phyloP scores from a whole-genome alignment of 2,888 invertebrate species.

The Leptinotarsa haldemani region DNA sequence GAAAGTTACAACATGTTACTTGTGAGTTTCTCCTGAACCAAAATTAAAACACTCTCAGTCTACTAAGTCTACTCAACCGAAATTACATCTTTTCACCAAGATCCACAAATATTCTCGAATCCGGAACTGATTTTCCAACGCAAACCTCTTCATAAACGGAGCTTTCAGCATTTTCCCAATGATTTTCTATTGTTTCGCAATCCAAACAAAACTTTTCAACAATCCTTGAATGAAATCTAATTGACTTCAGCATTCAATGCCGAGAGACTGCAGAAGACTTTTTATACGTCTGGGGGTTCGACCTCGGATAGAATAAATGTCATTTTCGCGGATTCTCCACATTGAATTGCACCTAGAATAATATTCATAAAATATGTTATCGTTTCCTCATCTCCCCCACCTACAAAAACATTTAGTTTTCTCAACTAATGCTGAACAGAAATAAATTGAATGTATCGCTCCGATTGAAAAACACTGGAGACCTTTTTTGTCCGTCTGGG shows the following conservation, averaged over 20 bases:
- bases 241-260: not conserved
- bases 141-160: not conserved
- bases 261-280: not conserved
- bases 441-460: not conserved
- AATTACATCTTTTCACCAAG: no score
- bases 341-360: not conserved
- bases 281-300: not conserved
- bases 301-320: not conserved
- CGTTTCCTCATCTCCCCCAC: no score
- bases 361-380: no score
- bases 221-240: not conserved
- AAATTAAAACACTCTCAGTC: no score
- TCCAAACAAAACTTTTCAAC: not conserved
- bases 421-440: not conserved
- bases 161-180: not conserved
- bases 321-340: not conserved
- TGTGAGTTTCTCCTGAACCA: no score
- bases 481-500: constrained; percentile 9
- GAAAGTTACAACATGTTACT: no score
- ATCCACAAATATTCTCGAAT: no score
- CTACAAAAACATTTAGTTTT: no score
- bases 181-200: not conserved
- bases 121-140: not conserved
- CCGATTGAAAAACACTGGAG: not conserved
- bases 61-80: no score